Base-by-base conservation (phyloP, 2,797 vertebrate genomes). In the Tamandua tetradactyla region DNA sequence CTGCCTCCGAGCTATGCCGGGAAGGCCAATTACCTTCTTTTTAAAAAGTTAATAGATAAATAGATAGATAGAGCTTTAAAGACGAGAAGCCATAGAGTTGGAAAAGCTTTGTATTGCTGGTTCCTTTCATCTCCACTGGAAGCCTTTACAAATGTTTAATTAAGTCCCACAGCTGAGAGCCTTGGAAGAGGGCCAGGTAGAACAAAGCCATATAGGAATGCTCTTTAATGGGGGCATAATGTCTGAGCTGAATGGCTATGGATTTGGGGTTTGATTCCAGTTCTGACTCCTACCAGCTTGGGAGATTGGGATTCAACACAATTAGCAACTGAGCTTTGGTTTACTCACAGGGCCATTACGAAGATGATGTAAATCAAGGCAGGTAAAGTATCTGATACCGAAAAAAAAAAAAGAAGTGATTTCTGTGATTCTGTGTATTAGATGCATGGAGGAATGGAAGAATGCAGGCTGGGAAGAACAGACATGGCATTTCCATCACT, bases 31-130 rank as follows among this genome's bases (percentile, higher is more conserved):
- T 86, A 78, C 75, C 35, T 55, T 76, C 85, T 74, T 90, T 82
- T 44, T 66, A 71, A 93, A 72, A n/a, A 69, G 82, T 44, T 88
- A 76, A 82, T 79, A 94, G 96, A 52, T 8, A 92, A 30, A 76
- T 87, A 69, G 94, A 91, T 84, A 89, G 93, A 81, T 44, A 23
- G 81, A 37, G 72, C 71, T 87, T 80, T 74, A 59, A 74, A 72
- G 80, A 86, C 13, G 40, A 52, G 57, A 85, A 37, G 83, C 15
- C 25, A 82, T 57, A 4, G 37, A n/a, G 52, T 81, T 13, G 82
- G 88, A 71, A 62, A 37, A 55, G 42, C 30, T 22, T 42, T 66
- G 25, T 4, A 10, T 15, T 15, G 17, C 35, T 27, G 20, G 17
- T 3, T 37, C 2, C 91, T 95, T 91, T 87, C 93, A 90, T 94